Conservation (phyloP, 1,140 invertebrate species). For the Diuraphis noxia region DNA sequence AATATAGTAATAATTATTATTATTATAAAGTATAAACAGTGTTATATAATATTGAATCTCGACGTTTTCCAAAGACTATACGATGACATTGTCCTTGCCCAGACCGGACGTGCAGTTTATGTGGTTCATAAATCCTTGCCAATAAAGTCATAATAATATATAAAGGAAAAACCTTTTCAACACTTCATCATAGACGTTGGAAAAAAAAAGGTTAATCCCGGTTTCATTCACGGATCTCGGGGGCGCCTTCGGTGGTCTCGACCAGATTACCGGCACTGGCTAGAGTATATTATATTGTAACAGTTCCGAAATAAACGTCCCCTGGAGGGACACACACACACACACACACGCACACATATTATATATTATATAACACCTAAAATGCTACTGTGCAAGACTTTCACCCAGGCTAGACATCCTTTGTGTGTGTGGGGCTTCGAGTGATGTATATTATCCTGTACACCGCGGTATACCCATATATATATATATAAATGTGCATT, state of each 20-base stretch:
- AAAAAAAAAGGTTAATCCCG: conserved; percentile 43
- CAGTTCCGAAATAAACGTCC: background rate
- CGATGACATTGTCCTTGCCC: background rate
- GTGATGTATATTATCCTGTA: background rate
- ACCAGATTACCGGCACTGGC: background rate
- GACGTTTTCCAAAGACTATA: background rate
- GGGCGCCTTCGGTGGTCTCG: conserved; percentile 32
- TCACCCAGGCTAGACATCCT: background rate
- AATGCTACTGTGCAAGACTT: conserved; percentile 30
- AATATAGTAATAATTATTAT: no score
- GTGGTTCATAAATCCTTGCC: conserved; percentile 11
- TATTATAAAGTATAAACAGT: background rate
- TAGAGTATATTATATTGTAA: conserved; percentile 13
- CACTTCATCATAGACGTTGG: conserved; percentile 1
- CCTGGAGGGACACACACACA: background rate
- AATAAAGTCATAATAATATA: background rate
- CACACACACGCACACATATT: background rate
- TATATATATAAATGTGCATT: background rate
- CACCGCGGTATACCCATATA: background rate
- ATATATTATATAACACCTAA: conserved; percentile 8
- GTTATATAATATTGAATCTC: background rate
- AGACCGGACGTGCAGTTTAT: background rate
- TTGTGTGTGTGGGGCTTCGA: background rate
- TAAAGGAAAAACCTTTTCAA: conserved; percentile 46
- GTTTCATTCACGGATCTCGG: conserved; percentile 37